A percentile compares a stretch with the other conserved stretches of the same genome.
phyloP scores from a whole-genome alignment of 2,797 vertebrate genomes.

The Cirrhinus molitorella region DNA sequence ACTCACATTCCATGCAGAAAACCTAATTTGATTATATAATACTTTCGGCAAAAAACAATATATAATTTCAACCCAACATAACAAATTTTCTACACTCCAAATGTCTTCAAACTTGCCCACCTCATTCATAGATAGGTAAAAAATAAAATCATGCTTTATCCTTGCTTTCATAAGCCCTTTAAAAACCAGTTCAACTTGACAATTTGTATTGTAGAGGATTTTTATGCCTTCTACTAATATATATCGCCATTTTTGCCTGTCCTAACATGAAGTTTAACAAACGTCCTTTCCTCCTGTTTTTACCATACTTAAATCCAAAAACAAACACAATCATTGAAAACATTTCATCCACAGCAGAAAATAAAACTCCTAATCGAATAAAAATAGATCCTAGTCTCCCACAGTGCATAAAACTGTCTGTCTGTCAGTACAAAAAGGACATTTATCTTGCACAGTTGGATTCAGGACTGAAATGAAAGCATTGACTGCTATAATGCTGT shows the following conservation, averaged over 20 bases:
- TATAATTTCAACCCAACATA: background rate
- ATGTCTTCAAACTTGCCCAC: background rate
- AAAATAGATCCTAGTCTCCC: background rate
- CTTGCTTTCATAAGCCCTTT: no score
- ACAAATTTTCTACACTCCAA: background rate
- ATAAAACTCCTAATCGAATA: background rate
- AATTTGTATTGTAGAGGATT: background rate
- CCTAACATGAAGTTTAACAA: background rate
- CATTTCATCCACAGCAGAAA: background rate
- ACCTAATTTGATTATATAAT: background rate
- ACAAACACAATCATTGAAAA: background rate
- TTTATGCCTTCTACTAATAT: background rate
- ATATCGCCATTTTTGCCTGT: background rate
- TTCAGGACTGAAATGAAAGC: no score
- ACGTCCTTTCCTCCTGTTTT: background rate
- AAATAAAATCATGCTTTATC: no score
- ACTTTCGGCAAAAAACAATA: background rate
- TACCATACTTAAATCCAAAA: background rate
- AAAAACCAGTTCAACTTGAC: no score
- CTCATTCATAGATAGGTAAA: no score
- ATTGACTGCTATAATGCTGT: background rate
- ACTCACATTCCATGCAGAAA: no score
- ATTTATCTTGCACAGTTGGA: background rate
- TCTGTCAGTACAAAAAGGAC: background rate
- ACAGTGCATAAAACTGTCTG: background rate